Base-by-base conservation (phyloP, 2,888 invertebrate species). In the Drosophila nr. medialis region DNA sequence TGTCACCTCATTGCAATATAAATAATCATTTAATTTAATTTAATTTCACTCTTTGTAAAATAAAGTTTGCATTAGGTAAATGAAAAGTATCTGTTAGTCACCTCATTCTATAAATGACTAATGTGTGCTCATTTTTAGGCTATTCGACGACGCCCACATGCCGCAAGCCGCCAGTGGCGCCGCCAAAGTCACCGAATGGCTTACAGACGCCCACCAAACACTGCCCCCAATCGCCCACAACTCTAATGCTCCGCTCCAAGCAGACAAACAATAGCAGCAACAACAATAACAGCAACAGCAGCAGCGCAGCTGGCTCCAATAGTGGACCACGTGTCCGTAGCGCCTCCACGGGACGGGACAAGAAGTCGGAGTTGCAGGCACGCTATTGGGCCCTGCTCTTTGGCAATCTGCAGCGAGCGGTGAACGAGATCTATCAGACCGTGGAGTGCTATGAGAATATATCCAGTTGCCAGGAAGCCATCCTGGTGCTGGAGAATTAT, bases 341-440 rank as follows among this genome's bases (percentile, higher is more conserved):
- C 21, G 97, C 97, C 10, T 97, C 97, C 1, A 97, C 97, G 1
- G 97, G 97, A 11, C 94, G 97, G 13, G 97, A 97, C 92, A 97
- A 97, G 93, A 95, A 96, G 82, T 96, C 97, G 53, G 98, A 98
- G 93, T 93, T 98, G 10, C 95, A 98, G 75, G 98, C 98, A 0
- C 94, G 98, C 45, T 98, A 99, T 92, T 99, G 99, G 99, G 98
- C 98, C 0, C 95, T 98, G 84, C 94, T 99, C 54, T 98, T 99
- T 93, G 98, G 98, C 40, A 99, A 98, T 93, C 94, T 99, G 63
- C 97, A 98, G 92, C 94, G 98, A 82, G 97, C 99, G 42, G 97
- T 96, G 68, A 98, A 98, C 83, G 98, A 98, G 93, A 98, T 99
- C 76, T 99, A 99, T 93, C 97, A 97, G 92, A 98, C 98, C 0